These are phyloP conservation scores for Crotalus tigris DNA, from an alignment of 2,113 vertebrate species.

Conservation along the genomic window DNA sequence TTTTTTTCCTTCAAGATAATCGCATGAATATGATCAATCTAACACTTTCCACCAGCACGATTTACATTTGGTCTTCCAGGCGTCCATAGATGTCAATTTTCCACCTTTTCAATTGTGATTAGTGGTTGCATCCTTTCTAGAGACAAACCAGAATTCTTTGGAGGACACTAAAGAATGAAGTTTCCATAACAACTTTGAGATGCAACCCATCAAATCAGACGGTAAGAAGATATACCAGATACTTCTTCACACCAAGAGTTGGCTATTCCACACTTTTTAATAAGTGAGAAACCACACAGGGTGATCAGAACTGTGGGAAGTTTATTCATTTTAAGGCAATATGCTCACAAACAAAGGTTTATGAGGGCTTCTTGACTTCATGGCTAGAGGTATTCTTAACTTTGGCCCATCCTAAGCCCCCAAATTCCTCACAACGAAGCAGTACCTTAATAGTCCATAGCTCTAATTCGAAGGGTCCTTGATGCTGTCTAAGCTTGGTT, in stretches of 20 bases:
- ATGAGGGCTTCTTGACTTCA: background rate
- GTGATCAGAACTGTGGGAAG: background rate
- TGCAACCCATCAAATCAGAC: background rate
- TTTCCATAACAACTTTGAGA: conserved; percentile 5
- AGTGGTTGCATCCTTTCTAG: background rate
- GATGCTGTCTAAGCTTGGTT: background rate
- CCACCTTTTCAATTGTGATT: background rate
- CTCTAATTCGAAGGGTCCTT: background rate
- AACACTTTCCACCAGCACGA: background rate
- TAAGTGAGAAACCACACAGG: background rate
- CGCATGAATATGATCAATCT: background rate
- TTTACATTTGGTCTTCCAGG: background rate
- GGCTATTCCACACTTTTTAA: background rate
- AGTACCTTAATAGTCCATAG: background rate
- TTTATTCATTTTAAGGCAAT: background rate
- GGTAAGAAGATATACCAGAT: background rate
- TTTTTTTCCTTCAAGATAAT: background rate
- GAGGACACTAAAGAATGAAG: background rate
- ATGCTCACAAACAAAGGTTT: background rate
- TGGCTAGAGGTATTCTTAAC: background rate
- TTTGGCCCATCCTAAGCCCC: background rate
- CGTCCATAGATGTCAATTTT: background rate
- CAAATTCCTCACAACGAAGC: background rate
- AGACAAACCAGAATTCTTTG: background rate
- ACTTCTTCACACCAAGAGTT: background rate